Conservation (phyloP, 2,888 invertebrate genomes). For the Steromphala cineraria region DNA sequence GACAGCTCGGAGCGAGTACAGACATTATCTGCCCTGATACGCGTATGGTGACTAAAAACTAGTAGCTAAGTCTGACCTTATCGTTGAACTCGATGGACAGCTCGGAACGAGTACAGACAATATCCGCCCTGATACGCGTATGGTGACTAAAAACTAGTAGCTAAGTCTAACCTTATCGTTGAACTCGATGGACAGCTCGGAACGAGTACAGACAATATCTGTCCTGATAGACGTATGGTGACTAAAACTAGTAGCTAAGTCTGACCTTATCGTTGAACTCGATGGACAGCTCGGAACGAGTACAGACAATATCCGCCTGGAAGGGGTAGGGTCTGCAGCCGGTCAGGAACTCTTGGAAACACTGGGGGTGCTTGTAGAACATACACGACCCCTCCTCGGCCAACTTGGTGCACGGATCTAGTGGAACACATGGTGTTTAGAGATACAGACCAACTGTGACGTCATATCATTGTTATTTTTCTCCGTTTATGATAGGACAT, state of each 20-base stretch:
- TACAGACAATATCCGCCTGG: background rate
- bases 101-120: background rate
- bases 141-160: no score
- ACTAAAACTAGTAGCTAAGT: no score
- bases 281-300: background rate
- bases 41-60: no score
- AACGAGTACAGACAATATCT: no score
- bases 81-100: background rate
- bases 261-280: background rate
- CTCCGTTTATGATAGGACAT: no score
- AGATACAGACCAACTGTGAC: no score
- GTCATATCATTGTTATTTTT: no score
- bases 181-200: no score
- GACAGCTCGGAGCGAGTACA: no score
- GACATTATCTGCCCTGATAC: no score
- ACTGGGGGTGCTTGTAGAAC: background rate
- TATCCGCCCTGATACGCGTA: background rate
- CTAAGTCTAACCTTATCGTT: background rate
- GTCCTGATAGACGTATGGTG: no score
- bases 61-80: background rate
- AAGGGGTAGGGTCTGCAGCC: background rate
- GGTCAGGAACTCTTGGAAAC: background rate
- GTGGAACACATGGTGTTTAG: no score
- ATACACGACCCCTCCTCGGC: background rate
- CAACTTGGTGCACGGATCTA: background rate